A percentile compares a stretch with the other conserved stretches of the same genome.
Conservation (phyloP, 2,888 invertebrate species). For the Heliconius aoede region DNA sequence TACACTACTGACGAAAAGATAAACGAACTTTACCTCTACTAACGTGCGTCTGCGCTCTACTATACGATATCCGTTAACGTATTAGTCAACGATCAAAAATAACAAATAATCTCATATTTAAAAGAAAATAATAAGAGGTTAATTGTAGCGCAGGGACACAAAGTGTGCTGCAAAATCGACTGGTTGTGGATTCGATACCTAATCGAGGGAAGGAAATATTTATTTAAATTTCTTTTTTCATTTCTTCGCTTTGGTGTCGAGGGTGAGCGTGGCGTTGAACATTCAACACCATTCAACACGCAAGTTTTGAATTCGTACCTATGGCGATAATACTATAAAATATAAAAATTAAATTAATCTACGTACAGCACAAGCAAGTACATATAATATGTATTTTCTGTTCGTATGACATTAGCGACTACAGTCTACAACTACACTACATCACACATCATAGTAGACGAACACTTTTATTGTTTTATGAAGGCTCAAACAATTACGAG, state of each 20-base stretch:
- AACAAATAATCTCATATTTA: neutral
- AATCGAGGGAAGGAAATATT: no score
- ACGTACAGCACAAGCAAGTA: no score
- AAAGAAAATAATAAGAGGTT: neutral
- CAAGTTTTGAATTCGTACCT: no score
- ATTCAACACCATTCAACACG: no score
- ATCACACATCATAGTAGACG: neutral
- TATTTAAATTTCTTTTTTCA: no score
- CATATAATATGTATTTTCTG: neutral
- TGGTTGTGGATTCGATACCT: no score
- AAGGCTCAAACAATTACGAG: slow-evolving; percentile 48
- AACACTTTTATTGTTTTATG: slow-evolving; percentile 46
- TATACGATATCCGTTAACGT: neutral
- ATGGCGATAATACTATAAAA: no score
- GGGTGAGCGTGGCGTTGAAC: no score
- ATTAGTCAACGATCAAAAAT: neutral
- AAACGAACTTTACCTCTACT: slow-evolving; percentile 16
- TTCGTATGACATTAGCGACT: neutral
- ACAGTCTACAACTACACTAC: neutral
- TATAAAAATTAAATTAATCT: no score
- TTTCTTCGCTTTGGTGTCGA: no score
- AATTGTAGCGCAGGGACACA: no score
- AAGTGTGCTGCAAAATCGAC: no score
- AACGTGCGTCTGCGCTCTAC: neutral
- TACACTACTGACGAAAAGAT: slow-evolving; percentile 20